Evolutionary conservation across 2,113 vertebrate genomes (phyloP).

Genomic region (Parus major): DNA sequence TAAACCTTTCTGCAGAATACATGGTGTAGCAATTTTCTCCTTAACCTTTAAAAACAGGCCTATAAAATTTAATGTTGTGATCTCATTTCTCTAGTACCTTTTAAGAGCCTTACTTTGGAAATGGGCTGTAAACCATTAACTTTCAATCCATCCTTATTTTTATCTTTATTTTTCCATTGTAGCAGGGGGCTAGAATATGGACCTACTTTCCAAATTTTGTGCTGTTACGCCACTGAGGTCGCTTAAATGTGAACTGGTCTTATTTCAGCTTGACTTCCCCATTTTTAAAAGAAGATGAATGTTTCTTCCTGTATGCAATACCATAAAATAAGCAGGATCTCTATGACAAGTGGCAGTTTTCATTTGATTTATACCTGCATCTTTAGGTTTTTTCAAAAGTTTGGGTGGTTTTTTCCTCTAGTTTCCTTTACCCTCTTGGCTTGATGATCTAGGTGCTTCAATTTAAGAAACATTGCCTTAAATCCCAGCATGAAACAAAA

Average conservation of each 20-base stretch:
- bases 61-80: background rate
- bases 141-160: background rate
- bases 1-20: background rate
- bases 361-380: background rate
- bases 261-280: background rate
- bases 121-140: background rate
- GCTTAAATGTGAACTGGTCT: background rate
- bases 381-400: background rate
- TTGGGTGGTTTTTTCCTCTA: background rate
- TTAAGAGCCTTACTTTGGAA: background rate
- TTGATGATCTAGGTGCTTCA: background rate
- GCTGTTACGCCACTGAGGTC: background rate
- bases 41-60: slow-evolving; percentile 22
- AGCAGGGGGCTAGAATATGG: background rate
- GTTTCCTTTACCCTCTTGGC: background rate
- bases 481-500: background rate
- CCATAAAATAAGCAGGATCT: background rate
- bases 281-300: background rate
- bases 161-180: background rate
- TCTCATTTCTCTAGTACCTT: slow-evolving; percentile 16
- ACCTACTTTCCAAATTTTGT: background rate
- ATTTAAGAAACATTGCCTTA: background rate
- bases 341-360: background rate
- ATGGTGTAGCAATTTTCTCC: background rate
- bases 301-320: background rate